Evolutionary conservation across 1,140 invertebrate species (phyloP).

Genomic region (Laupala kohalensis): DNA sequence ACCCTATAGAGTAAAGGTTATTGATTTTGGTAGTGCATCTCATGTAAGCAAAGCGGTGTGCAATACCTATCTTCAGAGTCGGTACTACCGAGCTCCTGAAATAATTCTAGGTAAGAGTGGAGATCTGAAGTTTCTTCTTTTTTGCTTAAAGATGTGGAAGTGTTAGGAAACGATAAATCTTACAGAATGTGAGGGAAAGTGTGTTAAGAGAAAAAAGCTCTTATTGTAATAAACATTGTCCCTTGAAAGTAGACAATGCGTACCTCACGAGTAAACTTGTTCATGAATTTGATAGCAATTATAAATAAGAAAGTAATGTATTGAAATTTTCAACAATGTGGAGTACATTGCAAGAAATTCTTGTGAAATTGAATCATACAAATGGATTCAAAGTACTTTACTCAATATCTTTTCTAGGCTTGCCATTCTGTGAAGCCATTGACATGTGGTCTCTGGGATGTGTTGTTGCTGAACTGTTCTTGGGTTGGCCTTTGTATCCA

Average conservation of each 20-base stretch:
- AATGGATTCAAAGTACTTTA: not conserved
- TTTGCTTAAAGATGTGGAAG: no score
- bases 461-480: conserved; percentile 96
- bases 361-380: not conserved
- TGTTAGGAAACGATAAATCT: no score
- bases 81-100: conserved; percentile 98
- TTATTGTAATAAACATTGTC: no score
- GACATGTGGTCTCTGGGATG: conserved; percentile 99
- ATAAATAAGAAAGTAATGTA: not conserved
- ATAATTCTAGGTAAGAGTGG: conserved; percentile 71
- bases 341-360: not conserved
- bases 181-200: no score
- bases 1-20: conserved; percentile 95
- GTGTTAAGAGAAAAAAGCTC: no score
- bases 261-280: no score
- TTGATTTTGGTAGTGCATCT: conserved; percentile 98
- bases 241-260: no score
- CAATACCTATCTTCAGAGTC: conserved; percentile 97
- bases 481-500: conserved; percentile 99
- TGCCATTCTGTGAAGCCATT: conserved; percentile 98
- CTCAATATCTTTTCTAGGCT: conserved; percentile 27
- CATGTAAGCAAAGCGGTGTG: conserved; percentile 99
- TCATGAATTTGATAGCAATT: not conserved
- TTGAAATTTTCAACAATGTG: not conserved
- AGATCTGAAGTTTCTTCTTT: no score